A percentile compares a stretch with the other conserved stretches of the same genome.
phyloP scores from a whole-genome alignment of 2,888 invertebrate species.

The Didymodactylos carnosus region DNA sequence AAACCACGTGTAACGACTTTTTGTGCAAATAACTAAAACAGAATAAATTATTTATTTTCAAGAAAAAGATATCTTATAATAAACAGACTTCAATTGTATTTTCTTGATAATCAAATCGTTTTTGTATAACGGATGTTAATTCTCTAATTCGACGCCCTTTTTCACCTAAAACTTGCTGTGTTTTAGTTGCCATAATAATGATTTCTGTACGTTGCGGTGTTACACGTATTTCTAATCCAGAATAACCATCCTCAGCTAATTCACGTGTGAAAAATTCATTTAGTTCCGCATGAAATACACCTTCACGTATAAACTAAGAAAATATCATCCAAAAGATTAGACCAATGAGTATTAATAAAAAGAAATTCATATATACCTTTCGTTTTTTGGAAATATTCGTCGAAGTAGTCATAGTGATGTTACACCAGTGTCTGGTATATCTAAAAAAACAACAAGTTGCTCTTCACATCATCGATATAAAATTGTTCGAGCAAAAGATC shows the following conservation, averaged over 20 bases:
- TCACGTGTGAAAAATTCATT: constrained; percentile 97
- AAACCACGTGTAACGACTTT: constrained; percentile 93
- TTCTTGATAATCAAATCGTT: constrained; percentile 85
- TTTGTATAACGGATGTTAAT: constrained; percentile 91
- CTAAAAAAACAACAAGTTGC: no score
- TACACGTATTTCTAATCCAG: constrained; percentile 92
- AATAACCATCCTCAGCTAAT: constrained; percentile 97
- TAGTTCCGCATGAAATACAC: constrained; percentile 95
- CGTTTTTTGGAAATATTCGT: constrained; percentile 9
- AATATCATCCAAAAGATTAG: constrained; percentile 13
- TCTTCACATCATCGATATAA: no score
- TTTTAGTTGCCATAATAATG: constrained; percentile 91
- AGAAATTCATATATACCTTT: no score
- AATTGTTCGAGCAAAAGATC: no score
- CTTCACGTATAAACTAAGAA: constrained; percentile 87
- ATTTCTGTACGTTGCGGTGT: constrained; percentile 92
- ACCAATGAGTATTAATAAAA: no score
- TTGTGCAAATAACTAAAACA: constrained; percentile 64
- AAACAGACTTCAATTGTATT: constrained; percentile 52
- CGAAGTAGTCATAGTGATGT: constrained; percentile 13
- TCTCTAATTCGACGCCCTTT: constrained; percentile 79
- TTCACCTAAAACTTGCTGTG: constrained; percentile 92
- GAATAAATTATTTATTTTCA: constrained; percentile 8
- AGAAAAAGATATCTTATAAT: neutral
- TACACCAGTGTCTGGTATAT: no score